Percentiles rank a stretch among this genome's conserved stretches.
These are phyloP conservation scores for Hippolais icterina DNA, from an alignment of 2,113 vertebrate genomes.

Conservation along the genomic window DNA sequence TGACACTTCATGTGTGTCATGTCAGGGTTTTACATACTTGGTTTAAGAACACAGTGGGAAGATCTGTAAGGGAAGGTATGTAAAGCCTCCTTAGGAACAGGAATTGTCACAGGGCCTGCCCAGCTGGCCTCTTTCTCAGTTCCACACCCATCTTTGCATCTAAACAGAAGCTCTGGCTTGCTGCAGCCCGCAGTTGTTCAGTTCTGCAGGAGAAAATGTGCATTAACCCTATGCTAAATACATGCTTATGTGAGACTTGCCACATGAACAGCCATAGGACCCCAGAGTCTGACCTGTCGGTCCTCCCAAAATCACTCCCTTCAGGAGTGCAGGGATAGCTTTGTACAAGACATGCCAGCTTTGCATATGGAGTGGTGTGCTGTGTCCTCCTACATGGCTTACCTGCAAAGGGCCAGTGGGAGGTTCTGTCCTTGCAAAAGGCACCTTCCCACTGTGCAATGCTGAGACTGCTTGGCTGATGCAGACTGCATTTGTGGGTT, in stretches of 20 bases:
- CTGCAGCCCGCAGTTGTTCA: background rate
- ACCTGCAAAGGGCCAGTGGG: background rate
- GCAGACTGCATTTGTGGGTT: background rate
- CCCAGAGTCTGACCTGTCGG: background rate
- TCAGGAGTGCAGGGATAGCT: background rate
- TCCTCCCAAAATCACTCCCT: background rate
- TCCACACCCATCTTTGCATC: background rate
- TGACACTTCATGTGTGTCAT: background rate
- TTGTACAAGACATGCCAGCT: background rate
- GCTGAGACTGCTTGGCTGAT: background rate
- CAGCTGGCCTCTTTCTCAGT: background rate
- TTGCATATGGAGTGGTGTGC: background rate
- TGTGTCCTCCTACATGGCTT: background rate
- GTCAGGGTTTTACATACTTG: background rate
- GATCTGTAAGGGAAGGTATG: background rate
- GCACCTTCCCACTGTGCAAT: background rate
- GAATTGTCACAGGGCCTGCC: background rate
- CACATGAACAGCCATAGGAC: background rate
- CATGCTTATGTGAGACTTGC: rapidly evolving
- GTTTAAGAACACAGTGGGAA: background rate
- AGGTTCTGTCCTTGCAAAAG: background rate
- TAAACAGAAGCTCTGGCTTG: background rate
- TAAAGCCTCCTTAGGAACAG: background rate
- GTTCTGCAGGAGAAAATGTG: background rate
- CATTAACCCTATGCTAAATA: background rate